Evolutionary conservation across 1,140 invertebrate species (phyloP).

Genomic region (Globodera rostochiensis): DNA sequence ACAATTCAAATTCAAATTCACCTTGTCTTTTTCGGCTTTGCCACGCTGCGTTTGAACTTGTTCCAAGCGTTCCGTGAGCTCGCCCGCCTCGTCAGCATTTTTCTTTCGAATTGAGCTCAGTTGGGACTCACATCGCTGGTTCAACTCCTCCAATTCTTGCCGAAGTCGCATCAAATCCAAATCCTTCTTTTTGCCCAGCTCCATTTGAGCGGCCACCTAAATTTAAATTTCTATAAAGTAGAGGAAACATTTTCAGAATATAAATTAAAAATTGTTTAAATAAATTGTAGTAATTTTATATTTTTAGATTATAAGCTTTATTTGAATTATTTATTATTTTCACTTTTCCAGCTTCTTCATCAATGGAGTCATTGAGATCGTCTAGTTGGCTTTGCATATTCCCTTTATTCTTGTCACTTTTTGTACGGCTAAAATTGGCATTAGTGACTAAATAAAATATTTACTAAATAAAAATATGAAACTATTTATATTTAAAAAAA

Average conservation of each 20-base stretch:
- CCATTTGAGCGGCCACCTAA: constrained; percentile 45
- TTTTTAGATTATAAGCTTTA: too few relatives aligned
- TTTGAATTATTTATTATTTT: too few relatives aligned
- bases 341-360: constrained; percentile 55
- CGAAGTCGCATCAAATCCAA: constrained; percentile 51
- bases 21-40: constrained; percentile 53
- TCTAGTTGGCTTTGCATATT: constrained; percentile 49
- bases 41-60: constrained; percentile 41
- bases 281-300: neutral
- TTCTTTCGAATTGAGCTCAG: constrained; percentile 41
- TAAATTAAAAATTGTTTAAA: constrained; percentile 7
- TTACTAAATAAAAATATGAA: too few relatives aligned
- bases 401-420: constrained; percentile 48
- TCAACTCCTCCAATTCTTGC: constrained; percentile 59
- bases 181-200: constrained; percentile 56
- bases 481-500: too few relatives aligned
- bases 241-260: neutral
- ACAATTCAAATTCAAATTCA: neutral
- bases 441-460: too few relatives aligned
- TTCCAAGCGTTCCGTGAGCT: constrained; percentile 48
- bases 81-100: constrained; percentile 45
- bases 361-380: constrained; percentile 51
- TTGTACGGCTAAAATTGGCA: constrained; percentile 38
- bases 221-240: neutral
- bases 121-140: constrained; percentile 55